These are phyloP conservation scores for Helleia helle DNA, from an alignment of 2,888 invertebrate species.

Conservation along the genomic window DNA sequence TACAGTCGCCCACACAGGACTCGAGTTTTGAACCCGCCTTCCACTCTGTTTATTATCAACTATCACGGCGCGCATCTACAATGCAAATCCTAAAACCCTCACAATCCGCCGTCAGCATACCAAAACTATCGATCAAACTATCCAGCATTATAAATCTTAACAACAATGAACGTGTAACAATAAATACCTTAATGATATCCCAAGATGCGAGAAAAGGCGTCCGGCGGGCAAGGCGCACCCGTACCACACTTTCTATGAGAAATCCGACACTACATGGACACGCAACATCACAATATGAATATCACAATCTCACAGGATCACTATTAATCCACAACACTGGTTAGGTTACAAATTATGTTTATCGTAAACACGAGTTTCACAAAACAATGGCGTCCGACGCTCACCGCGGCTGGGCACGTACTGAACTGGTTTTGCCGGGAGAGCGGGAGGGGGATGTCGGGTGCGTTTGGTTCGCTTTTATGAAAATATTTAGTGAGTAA, in stretches of 20 bases:
- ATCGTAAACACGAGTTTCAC: slow-evolving; percentile 57
- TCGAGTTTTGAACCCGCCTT: slow-evolving; percentile 31
- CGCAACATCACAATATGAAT: slow-evolving; percentile 65
- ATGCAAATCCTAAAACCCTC: slow-evolving; percentile 56
- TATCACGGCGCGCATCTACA: slow-evolving; percentile 55
- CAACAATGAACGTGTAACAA: slow-evolving; percentile 71
- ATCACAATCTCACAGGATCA: slow-evolving; percentile 66
- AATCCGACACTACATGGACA: slow-evolving; percentile 59
- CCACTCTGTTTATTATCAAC: slow-evolving; percentile 39
- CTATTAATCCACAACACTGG: slow-evolving; percentile 63
- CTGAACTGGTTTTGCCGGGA: slow-evolving; percentile 63
- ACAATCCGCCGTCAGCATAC: slow-evolving; percentile 43
- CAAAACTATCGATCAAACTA: slow-evolving; percentile 62
- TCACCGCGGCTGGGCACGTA: slow-evolving; percentile 66
- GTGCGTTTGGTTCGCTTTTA: slow-evolving; percentile 69
- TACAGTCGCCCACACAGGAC: background rate
- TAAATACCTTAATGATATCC: slow-evolving; percentile 75
- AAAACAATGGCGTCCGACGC: slow-evolving; percentile 49
- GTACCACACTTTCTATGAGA: slow-evolving; percentile 59
- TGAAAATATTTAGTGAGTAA: slow-evolving; percentile 75
- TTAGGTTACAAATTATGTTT: slow-evolving; percentile 58
- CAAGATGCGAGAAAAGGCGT: slow-evolving; percentile 68
- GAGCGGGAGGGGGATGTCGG: slow-evolving; percentile 41
- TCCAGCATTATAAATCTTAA: slow-evolving; percentile 64
- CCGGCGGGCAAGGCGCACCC: slow-evolving; percentile 58